A percentile compares a stretch with the other conserved stretches of the same genome.
phyloP scores from a whole-genome alignment of 2,797 vertebrate species.

The Naso thynnoides region DNA sequence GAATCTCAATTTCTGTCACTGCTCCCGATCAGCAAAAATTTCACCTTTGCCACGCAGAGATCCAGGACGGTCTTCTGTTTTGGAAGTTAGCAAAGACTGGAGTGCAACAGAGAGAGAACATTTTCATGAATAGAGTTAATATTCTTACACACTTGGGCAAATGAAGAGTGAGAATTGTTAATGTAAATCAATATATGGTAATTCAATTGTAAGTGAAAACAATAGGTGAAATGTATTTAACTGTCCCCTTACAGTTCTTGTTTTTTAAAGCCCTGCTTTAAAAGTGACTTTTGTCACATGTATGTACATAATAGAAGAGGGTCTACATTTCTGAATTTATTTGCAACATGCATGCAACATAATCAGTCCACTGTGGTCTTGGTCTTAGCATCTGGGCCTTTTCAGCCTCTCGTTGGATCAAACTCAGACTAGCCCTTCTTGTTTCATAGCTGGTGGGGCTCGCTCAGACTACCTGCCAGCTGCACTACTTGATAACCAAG shows the following conservation, averaged over 20 bases:
- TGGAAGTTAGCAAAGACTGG: conserved; percentile 31
- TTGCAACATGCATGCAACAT: background rate
- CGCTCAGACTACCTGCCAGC: conserved; percentile 65
- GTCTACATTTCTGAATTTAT: conserved; percentile 15
- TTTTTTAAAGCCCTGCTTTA: background rate
- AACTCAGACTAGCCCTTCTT: conserved; percentile 13
- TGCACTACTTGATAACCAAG: conserved; percentile 63
- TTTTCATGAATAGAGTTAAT: background rate
- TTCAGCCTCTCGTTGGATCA: conserved; percentile 4
- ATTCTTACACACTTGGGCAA: background rate
- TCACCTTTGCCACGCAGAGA: conserved; percentile 42
- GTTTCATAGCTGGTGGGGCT: conserved; percentile 22
- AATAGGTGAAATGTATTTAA: background rate
- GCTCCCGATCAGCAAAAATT: conserved; percentile 43
- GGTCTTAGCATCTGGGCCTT: background rate
- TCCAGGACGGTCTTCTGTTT: conserved; percentile 14
- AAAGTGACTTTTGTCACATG: background rate
- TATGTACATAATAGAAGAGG: background rate
- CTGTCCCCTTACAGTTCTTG: background rate
- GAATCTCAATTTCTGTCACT: conserved; percentile 16
- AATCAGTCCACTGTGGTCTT: background rate
- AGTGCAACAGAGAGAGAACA: background rate
- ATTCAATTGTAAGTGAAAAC: too few species aligned
- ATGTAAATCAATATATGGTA: too few species aligned
- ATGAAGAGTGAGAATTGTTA: too few species aligned